Conservation (phyloP, 2,888 invertebrate species). For the Papilio demoleus region DNA sequence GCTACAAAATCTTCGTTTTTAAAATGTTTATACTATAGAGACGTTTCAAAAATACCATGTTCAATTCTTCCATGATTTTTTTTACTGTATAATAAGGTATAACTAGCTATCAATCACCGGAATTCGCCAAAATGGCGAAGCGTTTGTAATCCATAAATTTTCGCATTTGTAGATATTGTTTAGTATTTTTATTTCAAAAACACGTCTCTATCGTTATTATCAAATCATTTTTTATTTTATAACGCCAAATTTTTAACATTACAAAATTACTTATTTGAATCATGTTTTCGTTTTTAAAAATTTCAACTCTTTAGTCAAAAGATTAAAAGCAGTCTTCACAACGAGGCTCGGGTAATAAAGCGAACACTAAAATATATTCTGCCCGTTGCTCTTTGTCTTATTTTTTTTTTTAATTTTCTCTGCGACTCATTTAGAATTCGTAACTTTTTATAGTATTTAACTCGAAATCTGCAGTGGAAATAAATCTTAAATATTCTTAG, state of each 20-base stretch:
- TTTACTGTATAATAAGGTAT: too few species aligned
- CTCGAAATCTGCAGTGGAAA: neutral
- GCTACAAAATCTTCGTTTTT: slow-evolving; percentile 10
- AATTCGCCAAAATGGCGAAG: too few species aligned
- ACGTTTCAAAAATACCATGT: neutral
- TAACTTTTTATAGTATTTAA: neutral
- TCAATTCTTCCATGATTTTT: too few species aligned
- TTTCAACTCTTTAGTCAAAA: neutral
- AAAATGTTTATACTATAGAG: neutral
- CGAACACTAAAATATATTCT: slow-evolving; percentile 26
- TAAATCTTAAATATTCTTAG: neutral
- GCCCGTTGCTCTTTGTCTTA: slow-evolving; percentile 17
- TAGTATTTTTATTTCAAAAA: too few species aligned
- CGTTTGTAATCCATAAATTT: too few species aligned
- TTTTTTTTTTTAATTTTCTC: slow-evolving; percentile 30
- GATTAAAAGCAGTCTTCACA: slow-evolving; percentile 7
- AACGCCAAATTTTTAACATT: too few species aligned
- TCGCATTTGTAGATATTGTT: too few species aligned
- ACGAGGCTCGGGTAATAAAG: slow-evolving; percentile 25
- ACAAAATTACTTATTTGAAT: too few species aligned
- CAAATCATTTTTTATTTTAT: too few species aligned
- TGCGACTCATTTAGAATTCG: slow-evolving; percentile 26
- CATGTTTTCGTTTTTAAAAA: neutral
- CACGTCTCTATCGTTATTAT: too few species aligned
- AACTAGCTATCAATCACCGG: too few species aligned